Conservation (phyloP, 2,113 vertebrate genomes). For the Galeopterus variegatus region DNA sequence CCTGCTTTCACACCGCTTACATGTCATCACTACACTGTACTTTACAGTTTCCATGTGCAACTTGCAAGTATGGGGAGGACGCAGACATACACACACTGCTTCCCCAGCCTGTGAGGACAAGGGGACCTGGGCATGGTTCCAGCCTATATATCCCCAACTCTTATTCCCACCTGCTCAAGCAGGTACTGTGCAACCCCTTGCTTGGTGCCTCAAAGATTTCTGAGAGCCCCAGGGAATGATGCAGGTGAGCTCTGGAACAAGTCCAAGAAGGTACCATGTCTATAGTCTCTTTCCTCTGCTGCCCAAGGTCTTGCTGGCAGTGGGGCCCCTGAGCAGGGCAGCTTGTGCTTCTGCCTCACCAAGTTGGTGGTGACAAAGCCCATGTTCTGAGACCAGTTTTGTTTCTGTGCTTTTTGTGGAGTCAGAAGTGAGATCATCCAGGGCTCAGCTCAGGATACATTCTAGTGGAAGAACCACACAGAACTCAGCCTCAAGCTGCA, state of each 20-base stretch:
- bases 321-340: not conserved
- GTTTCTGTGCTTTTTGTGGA: not conserved
- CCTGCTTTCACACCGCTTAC: not conserved
- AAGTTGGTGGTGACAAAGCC: not conserved
- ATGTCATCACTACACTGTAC: not conserved
- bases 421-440: not conserved
- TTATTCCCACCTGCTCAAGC: not conserved
- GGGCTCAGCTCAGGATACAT: not conserved
- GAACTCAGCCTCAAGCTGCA: not conserved
- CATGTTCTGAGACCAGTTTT: not conserved
- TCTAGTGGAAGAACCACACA: not conserved
- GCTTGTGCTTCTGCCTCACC: not conserved
- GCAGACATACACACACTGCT: not conserved
- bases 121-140: not conserved
- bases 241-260: not conserved
- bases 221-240: not conserved
- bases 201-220: not conserved
- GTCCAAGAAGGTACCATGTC: not conserved
- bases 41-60: not conserved
- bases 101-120: not conserved
- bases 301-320: not conserved
- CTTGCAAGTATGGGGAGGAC: not conserved
- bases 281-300: not conserved
- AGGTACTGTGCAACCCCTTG: not conserved
- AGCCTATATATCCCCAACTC: not conserved